Base-by-base conservation (phyloP, 2,113 vertebrate genomes). In the Amblyopsis rosae region DNA sequence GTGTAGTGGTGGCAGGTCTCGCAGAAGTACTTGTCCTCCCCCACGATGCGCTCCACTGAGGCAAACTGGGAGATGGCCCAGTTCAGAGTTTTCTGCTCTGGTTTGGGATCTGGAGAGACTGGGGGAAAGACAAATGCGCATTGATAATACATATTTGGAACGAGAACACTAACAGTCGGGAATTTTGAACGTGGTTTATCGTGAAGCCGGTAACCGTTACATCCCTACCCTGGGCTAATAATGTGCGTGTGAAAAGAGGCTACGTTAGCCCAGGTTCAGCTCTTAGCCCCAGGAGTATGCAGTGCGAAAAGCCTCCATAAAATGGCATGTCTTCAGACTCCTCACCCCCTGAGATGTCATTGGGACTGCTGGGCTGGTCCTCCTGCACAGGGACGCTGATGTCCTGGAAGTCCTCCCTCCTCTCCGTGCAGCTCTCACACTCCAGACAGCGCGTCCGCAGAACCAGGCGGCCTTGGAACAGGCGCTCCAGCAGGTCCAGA, bases 51-150 rank as follows among this genome's bases (percentile, higher is more conserved):
- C 86, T 99, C 98, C 90, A 99, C 96, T 0, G 97, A 99, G 0
- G 98, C 98, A 90, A 99, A 99, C 82, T 99, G 97, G 47, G 93
- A 96, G 67, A 99, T 96, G 57, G 98, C 96, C 98, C 98, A 99
- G 59, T 94, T 94, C 73, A 99, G 89, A 53, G 95, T 97, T 92
- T 98, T 99, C 85, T 92, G 87, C 89, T 96, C 96, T 51, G 92
- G 90, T 91, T 98, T 99, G 62, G 97, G 96, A 76, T 99, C 96
- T 83, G 98, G 98, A 87, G 98, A 99, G 87, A 98, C 98, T 99
- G 82, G 59, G 59, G 86, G 54, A 90, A 70, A 1, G 6, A 69
- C 32, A 53, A 3, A n/a, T 6, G 57, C 47, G 26, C 26, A 26
- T 26, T 26, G 26, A 26, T 26, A 26, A 26, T 26, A 26, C 2